Base-by-base conservation (phyloP, 2,888 invertebrate species). In the Oeneis ivallda region DNA sequence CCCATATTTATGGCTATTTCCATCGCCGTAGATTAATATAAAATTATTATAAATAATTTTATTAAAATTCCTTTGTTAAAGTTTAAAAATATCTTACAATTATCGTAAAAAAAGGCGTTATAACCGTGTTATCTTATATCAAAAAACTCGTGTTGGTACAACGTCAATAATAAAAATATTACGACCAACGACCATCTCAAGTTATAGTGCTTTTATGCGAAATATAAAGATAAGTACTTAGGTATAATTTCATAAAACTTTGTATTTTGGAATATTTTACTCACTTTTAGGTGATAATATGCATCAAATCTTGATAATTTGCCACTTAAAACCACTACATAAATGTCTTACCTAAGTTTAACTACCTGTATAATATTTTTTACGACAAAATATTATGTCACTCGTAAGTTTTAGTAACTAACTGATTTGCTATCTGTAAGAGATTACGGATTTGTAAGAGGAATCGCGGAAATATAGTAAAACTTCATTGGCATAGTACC, bases 141-240 rank as follows among this genome's bases (percentile, higher is more conserved):
- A 53, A 53, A 53, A 53, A 15, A 5, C n/a, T 50, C 49, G 26
- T 34, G 26, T n/a, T 10, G 53, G 26, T 26, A 26, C 73, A 32
- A 68, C 67, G 62, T 67, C 62, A 54, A 67, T 56, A 56, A 56
- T 56, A 56, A 56, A 56, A 41, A 56, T 11, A 41, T 56, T 56
- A 56, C 13, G 39, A 41, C 56, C 19, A 39, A 10, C 39, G 10
- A 26, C 9, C 37, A 37, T 7, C 8, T 37, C 39, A 65, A 70
- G 37, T 19, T 62, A 17, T 37, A 47, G 47, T 19, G 34, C 39
- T n/a, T 47, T 45, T 47, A 49, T 39, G 49, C 39, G 47, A n/a
- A 47, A 45, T 45, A 58, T 58, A 58, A 58, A 47, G 15, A n/a
- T 45, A 45, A 15, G 45, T 15, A 43, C 32, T 15, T 8, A 32